phyloP scores from a whole-genome alignment of 2,113 vertebrate species.

The Cyphomyrus plagiostoma region DNA sequence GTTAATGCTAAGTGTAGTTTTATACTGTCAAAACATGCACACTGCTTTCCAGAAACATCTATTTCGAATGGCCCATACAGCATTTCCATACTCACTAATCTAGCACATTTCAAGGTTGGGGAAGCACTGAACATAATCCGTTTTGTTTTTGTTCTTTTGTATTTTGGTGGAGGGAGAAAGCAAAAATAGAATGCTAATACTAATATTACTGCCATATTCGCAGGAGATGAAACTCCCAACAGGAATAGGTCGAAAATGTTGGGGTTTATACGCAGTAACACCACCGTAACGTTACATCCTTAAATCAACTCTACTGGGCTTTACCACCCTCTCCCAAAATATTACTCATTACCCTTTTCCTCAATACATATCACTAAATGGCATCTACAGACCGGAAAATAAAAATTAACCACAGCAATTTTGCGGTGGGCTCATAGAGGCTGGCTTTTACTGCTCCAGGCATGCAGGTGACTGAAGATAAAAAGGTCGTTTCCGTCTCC shows the following conservation, averaged over 20 bases:
- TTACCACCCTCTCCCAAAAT: not conserved
- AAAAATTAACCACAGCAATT: constrained; percentile 15
- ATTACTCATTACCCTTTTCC: constrained; percentile 3
- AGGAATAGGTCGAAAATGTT: not conserved
- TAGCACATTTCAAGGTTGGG: not conserved
- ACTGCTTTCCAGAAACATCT: not conserved
- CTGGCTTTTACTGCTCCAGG: not conserved
- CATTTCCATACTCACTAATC: not conserved
- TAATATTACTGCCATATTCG: not conserved
- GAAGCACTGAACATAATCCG: not conserved
- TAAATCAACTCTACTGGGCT: not conserved
- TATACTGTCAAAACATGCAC: not conserved
- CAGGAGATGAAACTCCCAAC: not conserved
- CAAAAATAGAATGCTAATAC: not conserved
- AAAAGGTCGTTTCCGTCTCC: constrained; percentile 1
- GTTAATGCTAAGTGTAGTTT: not conserved
- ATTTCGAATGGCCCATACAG: not conserved
- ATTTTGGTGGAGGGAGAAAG: not conserved
- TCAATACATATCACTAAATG: not conserved
- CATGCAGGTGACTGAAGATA: constrained; percentile 13
- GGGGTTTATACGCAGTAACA: not conserved
- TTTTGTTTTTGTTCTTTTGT: not conserved
- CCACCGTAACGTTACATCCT: not conserved
- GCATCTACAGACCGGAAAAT: constrained; percentile 11
- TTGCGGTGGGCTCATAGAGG: not conserved